phyloP scores from a whole-genome alignment of 2,113 vertebrate species.

The Gambusia holbrooki region DNA sequence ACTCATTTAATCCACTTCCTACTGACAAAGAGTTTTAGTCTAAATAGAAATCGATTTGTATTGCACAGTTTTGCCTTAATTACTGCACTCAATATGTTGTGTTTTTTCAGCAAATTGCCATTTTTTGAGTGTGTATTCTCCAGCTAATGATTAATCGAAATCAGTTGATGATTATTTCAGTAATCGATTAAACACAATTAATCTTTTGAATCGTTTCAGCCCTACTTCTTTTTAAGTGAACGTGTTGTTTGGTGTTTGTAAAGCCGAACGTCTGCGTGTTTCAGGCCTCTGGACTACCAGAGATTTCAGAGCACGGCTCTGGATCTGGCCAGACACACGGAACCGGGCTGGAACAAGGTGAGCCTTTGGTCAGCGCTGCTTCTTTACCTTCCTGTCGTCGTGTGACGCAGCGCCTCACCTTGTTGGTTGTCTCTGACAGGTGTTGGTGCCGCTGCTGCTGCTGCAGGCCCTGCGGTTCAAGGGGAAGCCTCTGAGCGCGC shows the following conservation, averaged over 20 bases:
- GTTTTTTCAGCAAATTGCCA: no score
- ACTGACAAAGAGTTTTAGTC: no score
- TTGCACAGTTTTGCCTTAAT: no score
- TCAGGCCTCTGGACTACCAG: constrained; percentile 89
- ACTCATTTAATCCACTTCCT: no score
- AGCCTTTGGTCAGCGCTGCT: neutral
- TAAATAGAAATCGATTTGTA: no score
- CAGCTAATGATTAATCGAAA: no score
- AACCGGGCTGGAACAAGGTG: constrained; percentile 92
- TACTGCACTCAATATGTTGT: no score
- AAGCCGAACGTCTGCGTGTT: constrained; percentile 40
- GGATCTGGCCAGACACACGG: constrained; percentile 80
- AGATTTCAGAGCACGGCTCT: constrained; percentile 80
- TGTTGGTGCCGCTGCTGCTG: constrained; percentile 90
- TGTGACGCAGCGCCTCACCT: neutral
- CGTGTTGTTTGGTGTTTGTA: neutral
- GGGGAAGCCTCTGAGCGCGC: constrained; percentile 77
- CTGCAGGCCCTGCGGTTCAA: constrained; percentile 85
- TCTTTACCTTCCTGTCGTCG: no score
- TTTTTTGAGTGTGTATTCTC: no score
- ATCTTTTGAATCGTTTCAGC: no score
- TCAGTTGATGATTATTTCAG: no score
- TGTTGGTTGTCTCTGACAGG: constrained; percentile 68
- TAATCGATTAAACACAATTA: no score
- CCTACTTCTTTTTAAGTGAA: neutral